Percentiles rank a stretch among this genome's conserved stretches.
Conservation (phyloP, 2,888 invertebrate genomes). For the Empis stercorea region DNA sequence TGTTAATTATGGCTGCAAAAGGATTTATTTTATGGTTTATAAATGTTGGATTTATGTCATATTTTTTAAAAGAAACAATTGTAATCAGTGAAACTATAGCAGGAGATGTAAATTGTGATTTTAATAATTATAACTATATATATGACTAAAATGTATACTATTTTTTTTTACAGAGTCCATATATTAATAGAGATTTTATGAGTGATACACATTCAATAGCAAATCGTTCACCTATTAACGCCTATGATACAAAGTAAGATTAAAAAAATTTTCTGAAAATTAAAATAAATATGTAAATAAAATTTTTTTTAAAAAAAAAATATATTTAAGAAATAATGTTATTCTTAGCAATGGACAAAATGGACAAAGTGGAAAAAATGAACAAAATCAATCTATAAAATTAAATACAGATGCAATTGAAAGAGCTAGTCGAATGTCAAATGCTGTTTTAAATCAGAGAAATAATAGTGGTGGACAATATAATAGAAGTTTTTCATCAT, state of each 20-base stretch:
- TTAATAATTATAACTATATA: too few relatives aligned
- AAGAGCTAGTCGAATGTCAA: background rate
- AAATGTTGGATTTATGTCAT: background rate
- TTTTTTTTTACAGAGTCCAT: background rate
- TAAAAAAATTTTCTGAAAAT: too few relatives aligned
- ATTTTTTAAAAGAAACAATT: background rate
- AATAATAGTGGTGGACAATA: background rate
- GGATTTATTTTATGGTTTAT: background rate
- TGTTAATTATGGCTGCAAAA: background rate
- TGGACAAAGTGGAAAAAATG: too few relatives aligned
- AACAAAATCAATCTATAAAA: background rate
- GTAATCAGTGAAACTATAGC: background rate
- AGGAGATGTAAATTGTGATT: background rate
- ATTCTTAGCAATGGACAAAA: background rate
- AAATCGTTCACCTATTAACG: background rate
- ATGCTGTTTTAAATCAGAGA: background rate
- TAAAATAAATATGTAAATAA: too few relatives aligned
- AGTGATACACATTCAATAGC: background rate
- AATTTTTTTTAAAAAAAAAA: too few relatives aligned
- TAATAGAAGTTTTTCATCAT: background rate
- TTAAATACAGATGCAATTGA: background rate
- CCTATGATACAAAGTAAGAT: background rate
- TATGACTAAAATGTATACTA: too few relatives aligned
- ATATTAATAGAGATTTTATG: background rate
- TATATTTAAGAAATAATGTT: too few relatives aligned